Evolutionary conservation across 2,797 vertebrate genomes (phyloP).

Genomic region (Enteromius paludinosus): DNA sequence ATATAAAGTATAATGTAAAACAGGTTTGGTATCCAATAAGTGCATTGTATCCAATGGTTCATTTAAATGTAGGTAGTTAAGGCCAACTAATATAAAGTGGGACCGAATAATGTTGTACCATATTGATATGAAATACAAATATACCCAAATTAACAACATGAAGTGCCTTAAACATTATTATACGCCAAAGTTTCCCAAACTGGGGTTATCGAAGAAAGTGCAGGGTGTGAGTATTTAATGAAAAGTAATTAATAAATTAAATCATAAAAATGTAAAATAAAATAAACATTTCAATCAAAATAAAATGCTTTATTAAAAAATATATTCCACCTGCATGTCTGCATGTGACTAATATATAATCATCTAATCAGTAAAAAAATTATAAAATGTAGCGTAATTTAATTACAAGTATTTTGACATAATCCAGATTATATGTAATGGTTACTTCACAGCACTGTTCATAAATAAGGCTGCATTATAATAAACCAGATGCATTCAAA

Average conservation of each 20-base stretch:
- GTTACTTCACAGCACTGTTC: no score
- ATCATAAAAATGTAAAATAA: background rate
- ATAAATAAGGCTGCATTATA: background rate
- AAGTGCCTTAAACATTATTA: background rate
- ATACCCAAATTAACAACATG: background rate
- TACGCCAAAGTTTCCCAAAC: background rate
- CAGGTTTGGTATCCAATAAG: no score
- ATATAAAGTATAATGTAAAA: no score
- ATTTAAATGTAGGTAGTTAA: no score
- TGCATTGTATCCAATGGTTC: no score
- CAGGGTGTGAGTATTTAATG: background rate
- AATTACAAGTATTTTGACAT: no score
- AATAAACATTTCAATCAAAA: background rate
- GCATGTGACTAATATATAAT: background rate
- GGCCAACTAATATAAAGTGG: no score
- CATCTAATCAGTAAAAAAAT: background rate
- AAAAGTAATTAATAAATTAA: background rate
- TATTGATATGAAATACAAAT: background rate
- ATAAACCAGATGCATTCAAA: background rate
- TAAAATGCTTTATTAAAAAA: background rate
- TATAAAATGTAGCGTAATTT: no score
- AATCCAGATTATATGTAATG: no score
- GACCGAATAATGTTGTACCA: background rate
- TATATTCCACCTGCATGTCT: no score
- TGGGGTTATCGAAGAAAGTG: background rate